Percentiles rank a stretch among this genome's conserved stretches.
phyloP scores from a whole-genome alignment of 1,140 invertebrate genomes.

The Mizuhopecten yessoensis region DNA sequence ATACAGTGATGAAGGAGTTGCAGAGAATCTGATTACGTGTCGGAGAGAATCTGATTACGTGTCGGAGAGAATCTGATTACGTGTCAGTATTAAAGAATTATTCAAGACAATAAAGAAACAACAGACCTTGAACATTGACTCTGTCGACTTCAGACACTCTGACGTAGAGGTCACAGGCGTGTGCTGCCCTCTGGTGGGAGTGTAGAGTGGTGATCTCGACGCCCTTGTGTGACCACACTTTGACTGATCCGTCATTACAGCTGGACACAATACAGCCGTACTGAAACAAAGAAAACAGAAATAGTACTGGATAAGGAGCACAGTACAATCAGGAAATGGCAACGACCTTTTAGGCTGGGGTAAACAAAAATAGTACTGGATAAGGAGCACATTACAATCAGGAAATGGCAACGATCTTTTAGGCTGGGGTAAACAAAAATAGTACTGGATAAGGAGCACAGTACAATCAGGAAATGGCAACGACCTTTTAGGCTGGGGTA shows the following conservation, averaged over 20 bases:
- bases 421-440: not conserved
- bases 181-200: slow-evolving; percentile 80
- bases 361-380: too few species aligned
- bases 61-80: too few species aligned
- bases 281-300: slow-evolving; percentile 65
- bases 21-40: too few species aligned
- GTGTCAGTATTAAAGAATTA: too few species aligned
- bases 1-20: too few species aligned
- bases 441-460: not conserved
- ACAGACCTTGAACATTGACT: not conserved
- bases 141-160: slow-evolving; percentile 61
- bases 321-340: too few species aligned
- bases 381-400: too few species aligned
- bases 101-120: slow-evolving; percentile 51
- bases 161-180: slow-evolving; percentile 80
- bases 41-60: too few species aligned
- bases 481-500: too few species aligned
- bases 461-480: too few species aligned
- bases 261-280: slow-evolving; percentile 82
- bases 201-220: slow-evolving; percentile 82
- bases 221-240: slow-evolving; percentile 83
- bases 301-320: not conserved
- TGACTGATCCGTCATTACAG: slow-evolving; percentile 79
- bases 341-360: too few species aligned
- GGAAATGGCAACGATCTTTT: too few species aligned